These are phyloP conservation scores for Andrena haemorrhoa DNA, from an alignment of 2,888 invertebrate species.

Conservation along the genomic window DNA sequence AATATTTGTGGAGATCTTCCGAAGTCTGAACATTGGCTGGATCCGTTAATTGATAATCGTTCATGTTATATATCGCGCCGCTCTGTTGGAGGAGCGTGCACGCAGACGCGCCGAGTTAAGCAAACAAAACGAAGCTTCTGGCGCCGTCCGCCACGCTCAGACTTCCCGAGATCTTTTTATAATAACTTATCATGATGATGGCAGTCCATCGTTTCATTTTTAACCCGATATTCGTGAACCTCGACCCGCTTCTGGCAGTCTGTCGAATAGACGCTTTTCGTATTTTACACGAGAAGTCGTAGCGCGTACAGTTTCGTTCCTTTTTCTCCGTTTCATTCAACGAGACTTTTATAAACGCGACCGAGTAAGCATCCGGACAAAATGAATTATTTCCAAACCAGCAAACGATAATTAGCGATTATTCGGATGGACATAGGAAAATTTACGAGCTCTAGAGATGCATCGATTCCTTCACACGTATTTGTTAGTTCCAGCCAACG, in stretches of 20 bases:
- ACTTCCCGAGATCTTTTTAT: conserved; percentile 59
- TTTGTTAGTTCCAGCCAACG: neutral
- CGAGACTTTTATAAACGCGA: conserved; percentile 39
- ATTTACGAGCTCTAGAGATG: neutral
- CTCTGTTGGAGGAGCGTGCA: conserved; percentile 17
- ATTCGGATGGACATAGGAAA: conserved; percentile 12
- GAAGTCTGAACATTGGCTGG: conserved; percentile 49
- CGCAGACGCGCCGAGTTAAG: neutral
- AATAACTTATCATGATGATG: conserved; percentile 62
- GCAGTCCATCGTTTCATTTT: conserved; percentile 64
- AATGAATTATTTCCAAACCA: conserved; percentile 36
- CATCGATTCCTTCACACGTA: conserved; percentile 11
- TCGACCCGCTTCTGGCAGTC: conserved; percentile 60
- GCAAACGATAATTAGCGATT: conserved; percentile 11
- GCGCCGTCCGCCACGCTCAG: conserved; percentile 37
- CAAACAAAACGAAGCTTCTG: neutral
- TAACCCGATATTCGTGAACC: conserved; percentile 49
- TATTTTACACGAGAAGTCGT: conserved; percentile 39
- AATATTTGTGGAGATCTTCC: conserved; percentile 59
- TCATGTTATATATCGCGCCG: conserved; percentile 18
- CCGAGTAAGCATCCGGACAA: conserved; percentile 19
- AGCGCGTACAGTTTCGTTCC: conserved; percentile 1
- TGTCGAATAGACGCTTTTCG: conserved; percentile 55
- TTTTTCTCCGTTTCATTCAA: conserved; percentile 18
- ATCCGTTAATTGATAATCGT: conserved; percentile 14